A percentile compares a stretch with the other conserved stretches of the same genome.
These are phyloP conservation scores for Thecophora atra DNA, from an alignment of 2,888 invertebrate genomes.

Conservation along the genomic window DNA sequence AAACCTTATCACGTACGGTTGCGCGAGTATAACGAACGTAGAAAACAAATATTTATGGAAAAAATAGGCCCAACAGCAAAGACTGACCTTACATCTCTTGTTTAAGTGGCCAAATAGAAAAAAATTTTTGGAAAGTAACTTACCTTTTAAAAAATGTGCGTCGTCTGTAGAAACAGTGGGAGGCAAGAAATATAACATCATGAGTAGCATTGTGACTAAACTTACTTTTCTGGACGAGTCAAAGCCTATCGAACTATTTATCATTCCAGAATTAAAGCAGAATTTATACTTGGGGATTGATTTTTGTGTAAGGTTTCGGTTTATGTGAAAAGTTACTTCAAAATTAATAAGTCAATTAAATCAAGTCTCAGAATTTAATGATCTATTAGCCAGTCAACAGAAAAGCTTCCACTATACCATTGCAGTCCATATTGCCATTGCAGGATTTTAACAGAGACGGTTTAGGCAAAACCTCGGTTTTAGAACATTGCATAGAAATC, in stretches of 20 bases:
- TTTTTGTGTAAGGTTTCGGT: slow-evolving; percentile 36
- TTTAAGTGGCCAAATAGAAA: too few species aligned
- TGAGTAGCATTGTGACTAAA: slow-evolving; percentile 10
- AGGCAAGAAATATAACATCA: slow-evolving; percentile 27
- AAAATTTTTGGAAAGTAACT: too few species aligned
- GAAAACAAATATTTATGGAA: too few species aligned
- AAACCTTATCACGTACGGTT: too few species aligned
- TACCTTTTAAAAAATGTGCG: background rate
- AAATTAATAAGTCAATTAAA: background rate
- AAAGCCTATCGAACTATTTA: slow-evolving; percentile 28
- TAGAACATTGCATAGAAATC: too few species aligned
- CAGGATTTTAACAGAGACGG: slow-evolving; percentile 22
- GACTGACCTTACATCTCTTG: too few species aligned
- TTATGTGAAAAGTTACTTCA: slow-evolving; percentile 13
- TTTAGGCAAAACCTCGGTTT: slow-evolving; percentile 38
- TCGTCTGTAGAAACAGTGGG: background rate
- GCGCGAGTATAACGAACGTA: too few species aligned
- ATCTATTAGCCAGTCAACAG: background rate
- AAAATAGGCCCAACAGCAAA: too few species aligned
- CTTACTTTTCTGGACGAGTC: slow-evolving; percentile 17
- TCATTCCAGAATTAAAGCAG: slow-evolving; percentile 30
- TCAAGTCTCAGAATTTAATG: background rate
- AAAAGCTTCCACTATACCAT: background rate
- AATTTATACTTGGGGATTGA: slow-evolving; percentile 35
- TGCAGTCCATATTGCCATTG: slow-evolving; percentile 45